phyloP scores from a whole-genome alignment of 2,797 vertebrate species.

The Ambastaia sidthimunki region DNA sequence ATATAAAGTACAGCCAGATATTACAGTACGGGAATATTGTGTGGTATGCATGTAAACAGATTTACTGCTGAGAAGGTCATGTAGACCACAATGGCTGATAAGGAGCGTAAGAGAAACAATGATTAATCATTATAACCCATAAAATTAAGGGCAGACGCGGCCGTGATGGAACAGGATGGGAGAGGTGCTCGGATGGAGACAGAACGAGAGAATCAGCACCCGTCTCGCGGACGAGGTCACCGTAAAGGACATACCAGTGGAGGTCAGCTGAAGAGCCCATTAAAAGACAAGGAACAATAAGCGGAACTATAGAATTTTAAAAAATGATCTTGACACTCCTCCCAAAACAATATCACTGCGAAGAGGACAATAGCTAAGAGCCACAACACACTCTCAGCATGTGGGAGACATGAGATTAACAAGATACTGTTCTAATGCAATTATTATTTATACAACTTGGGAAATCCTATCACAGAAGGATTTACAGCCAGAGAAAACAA shows the following conservation, averaged over 20 bases:
- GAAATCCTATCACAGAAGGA: conserved; percentile 60
- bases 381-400: conserved; percentile 68
- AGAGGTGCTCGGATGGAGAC: conserved; percentile 67
- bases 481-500: conserved; percentile 62
- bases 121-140: conserved; percentile 36
- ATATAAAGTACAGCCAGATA: not conserved
- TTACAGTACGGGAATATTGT: not conserved
- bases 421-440: conserved; percentile 71
- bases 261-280: conserved; percentile 79
- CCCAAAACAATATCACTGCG: conserved; percentile 81
- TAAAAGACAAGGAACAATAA: conserved; percentile 92
- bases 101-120: conserved; percentile 25
- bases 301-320: conserved; percentile 83
- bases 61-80: not conserved
- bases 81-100: conserved; percentile 2
- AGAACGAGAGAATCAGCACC: conserved; percentile 64
- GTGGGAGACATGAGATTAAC: conserved; percentile 61
- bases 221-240: conserved; percentile 76
- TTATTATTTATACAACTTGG: conserved; percentile 68
- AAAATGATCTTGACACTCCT: conserved; percentile 76
- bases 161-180: conserved; percentile 47
- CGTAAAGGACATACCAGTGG: conserved; percentile 71
- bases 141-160: conserved; percentile 37
- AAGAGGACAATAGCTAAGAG: conserved; percentile 65
- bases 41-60: not conserved